Conservation (phyloP, 2,113 vertebrate genomes). For the Myanophis thanlyinensis region DNA sequence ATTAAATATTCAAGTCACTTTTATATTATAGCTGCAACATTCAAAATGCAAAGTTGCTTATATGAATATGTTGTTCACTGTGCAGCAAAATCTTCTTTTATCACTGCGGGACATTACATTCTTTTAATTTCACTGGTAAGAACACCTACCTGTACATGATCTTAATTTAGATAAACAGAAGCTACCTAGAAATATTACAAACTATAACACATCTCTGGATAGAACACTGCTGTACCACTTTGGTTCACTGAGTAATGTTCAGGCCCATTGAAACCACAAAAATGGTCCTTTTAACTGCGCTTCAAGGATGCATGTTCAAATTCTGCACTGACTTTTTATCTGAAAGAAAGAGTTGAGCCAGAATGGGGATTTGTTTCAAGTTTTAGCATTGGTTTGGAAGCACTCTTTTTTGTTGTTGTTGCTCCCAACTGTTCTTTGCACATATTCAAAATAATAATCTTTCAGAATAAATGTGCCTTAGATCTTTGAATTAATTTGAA, state of each 20-base stretch:
- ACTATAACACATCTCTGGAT: constrained; percentile 36
- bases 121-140: constrained; percentile 31
- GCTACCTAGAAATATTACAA: constrained; percentile 32
- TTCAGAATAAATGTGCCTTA: constrained; percentile 37
- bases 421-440: constrained; percentile 9
- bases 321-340: constrained; percentile 43
- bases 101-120: constrained; percentile 29
- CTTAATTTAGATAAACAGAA: constrained; percentile 39
- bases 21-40: constrained; percentile 47
- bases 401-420: neutral
- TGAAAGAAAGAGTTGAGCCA: constrained; percentile 38
- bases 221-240: constrained; percentile 28
- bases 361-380: constrained; percentile 31
- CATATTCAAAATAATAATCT: constrained; percentile 18
- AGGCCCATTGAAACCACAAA: neutral
- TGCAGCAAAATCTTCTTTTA: constrained; percentile 49
- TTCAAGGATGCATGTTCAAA: constrained; percentile 36
- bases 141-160: constrained; percentile 41
- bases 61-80: constrained; percentile 29
- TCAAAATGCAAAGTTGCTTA: constrained; percentile 50
- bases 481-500: neutral
- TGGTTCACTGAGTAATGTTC: neutral
- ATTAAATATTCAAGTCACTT: constrained; percentile 66
- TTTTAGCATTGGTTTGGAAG: neutral
- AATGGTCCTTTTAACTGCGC: neutral